These are phyloP conservation scores for Melospiza georgiana DNA, from an alignment of 2,113 vertebrate species.

Conservation along the genomic window DNA sequence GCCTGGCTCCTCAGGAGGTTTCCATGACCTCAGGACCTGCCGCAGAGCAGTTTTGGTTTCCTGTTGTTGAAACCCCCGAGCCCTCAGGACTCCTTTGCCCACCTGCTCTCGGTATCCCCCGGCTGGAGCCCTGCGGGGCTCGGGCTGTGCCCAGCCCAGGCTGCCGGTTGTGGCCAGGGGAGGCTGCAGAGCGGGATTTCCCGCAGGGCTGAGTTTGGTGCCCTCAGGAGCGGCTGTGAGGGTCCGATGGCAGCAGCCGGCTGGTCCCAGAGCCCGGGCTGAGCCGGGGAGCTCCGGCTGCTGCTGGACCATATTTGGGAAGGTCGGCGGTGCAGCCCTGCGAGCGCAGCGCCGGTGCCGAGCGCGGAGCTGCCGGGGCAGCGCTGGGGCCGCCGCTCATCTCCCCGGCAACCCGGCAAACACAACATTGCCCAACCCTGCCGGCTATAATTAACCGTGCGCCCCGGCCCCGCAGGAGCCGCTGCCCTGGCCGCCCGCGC, in stretches of 20 bases:
- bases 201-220: fast-evolving
- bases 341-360: not conserved
- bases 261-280: not conserved
- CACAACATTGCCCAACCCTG: not conserved
- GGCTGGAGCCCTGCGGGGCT: fast-evolving
- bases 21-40: not conserved
- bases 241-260: fast-evolving
- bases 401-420: constrained; percentile 19
- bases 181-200: not conserved
- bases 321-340: not conserved
- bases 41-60: not conserved
- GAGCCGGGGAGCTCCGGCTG: not conserved
- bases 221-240: not conserved
- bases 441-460: constrained; percentile 33
- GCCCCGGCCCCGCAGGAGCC: not conserved
- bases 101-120: not conserved
- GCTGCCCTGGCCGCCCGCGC: not conserved
- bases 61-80: not conserved
- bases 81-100: not conserved
- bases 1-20: not conserved
- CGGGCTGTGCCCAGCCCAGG: not conserved
- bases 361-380: not conserved
- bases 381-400: not conserved
- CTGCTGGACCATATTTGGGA: constrained; percentile 29
- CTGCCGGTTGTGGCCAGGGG: too few species aligned